Evolutionary conservation across 2,888 invertebrate species (phyloP).

Genomic region (Nephrocerus scutellatus): DNA sequence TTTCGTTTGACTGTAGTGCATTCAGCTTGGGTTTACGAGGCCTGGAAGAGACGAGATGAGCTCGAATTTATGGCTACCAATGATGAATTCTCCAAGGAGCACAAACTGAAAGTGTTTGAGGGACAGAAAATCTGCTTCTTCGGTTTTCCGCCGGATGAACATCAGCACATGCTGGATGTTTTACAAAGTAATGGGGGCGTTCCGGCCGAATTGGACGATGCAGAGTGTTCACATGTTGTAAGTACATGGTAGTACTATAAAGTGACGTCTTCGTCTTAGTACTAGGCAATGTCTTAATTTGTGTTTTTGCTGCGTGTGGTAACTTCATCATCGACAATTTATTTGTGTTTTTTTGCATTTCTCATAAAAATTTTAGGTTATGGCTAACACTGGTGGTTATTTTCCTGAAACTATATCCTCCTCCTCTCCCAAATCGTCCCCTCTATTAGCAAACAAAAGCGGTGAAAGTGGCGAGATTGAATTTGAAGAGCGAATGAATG

Average conservation of each 20-base stretch:
- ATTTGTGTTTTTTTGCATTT: slow-evolving; percentile 14
- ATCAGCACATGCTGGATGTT: slow-evolving; percentile 86
- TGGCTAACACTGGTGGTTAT: slow-evolving; percentile 48
- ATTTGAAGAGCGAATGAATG: slow-evolving; percentile 17
- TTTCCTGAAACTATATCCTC: slow-evolving; percentile 39
- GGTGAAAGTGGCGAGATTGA: slow-evolving; percentile 24
- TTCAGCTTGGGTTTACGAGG: slow-evolving; percentile 78
- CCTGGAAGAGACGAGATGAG: slow-evolving; percentile 76
- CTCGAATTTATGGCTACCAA: slow-evolving; percentile 63
- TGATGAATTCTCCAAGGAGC: slow-evolving; percentile 60
- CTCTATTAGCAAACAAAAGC: slow-evolving; percentile 13
- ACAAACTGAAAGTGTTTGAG: slow-evolving; percentile 80
- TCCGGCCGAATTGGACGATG: slow-evolving; percentile 68
- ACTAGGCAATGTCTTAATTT: slow-evolving; percentile 4
- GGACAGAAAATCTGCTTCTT: slow-evolving; percentile 81
- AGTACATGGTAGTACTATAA: slow-evolving; percentile 45
- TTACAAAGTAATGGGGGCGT: slow-evolving; percentile 80
- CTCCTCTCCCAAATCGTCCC: slow-evolving; percentile 22
- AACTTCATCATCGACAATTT: slow-evolving; percentile 5
- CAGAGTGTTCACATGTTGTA: slow-evolving; percentile 87
- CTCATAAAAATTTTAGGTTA: slow-evolving; percentile 39
- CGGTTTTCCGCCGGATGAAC: slow-evolving; percentile 85
- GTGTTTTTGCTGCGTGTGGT: slow-evolving; percentile 6
- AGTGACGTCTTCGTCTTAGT: slow-evolving; percentile 1
- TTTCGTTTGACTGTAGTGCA: slow-evolving; percentile 84